Base-by-base conservation (phyloP, 2,888 invertebrate genomes). In the Caenorhabditis japonica region DNA sequence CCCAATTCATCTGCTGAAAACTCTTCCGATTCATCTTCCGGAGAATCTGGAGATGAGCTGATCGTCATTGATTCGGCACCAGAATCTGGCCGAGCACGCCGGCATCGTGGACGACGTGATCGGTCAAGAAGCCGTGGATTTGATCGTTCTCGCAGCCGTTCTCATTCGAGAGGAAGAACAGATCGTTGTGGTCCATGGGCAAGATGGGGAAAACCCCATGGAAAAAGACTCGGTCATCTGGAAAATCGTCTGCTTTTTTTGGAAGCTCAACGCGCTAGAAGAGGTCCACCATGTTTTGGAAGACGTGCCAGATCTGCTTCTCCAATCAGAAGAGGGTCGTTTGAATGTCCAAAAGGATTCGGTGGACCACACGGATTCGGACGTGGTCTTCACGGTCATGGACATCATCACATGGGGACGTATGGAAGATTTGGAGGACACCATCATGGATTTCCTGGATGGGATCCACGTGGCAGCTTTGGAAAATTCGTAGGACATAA, bases 251-350 rank as follows among this genome's bases (percentile, higher is more conserved):
- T 49, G 17, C 15, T 15, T 4, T 34, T 49, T 34, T 34, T 49
- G 21, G 49, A 49, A 34, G 49, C 36, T 1, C 49, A 49, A 34
- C 33, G 49, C 19, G 49, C 41, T 33, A 41, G 30, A 19, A 17
- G 19, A 17, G 30, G 55, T 7, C 55, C 39, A 27, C 58, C 46
- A 4, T 49, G 49, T 19, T 27, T 36, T 17, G 60, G 60, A 52
- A 51, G 61, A 61, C 43, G 61, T 51, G 51, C 52, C 13, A 19
- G 61, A 52, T 61, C 61, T n/a, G 61, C 43, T 3, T 51, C 61
- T 12, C 61, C 61, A 43, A 19, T n/a, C 0, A 23, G 61, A 47
- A 33, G 47, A 47, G 17, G 30, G 13, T 19, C 43, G 17, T 19
- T 23, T 13, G 43, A 43, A n/a, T n/a, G n/a, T n/a, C n/a, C n/a